phyloP scores from a whole-genome alignment of 2,888 invertebrate species.

The Pomacea canaliculata region DNA sequence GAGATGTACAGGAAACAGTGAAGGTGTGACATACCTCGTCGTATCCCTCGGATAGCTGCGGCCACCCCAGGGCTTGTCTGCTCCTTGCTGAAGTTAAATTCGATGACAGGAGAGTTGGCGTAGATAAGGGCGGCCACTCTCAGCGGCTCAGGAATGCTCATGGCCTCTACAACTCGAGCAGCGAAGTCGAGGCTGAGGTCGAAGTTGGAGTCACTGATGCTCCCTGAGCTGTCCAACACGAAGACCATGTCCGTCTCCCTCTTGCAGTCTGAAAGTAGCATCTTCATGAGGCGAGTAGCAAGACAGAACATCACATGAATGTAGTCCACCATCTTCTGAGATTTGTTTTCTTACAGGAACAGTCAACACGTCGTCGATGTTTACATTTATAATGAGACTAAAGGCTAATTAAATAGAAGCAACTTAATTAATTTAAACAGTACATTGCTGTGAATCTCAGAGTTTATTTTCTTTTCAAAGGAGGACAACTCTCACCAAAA shows the following conservation, averaged over 20 bases:
- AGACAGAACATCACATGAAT: too few species aligned
- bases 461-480: too few species aligned
- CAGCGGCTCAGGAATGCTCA: slow-evolving; percentile 21
- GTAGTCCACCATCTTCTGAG: too few species aligned
- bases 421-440: too few species aligned
- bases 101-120: slow-evolving; percentile 11
- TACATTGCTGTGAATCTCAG: too few species aligned
- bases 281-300: too few species aligned
- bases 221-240: slow-evolving; percentile 38
- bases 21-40: not conserved
- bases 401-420: too few species aligned
- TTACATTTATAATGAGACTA: too few species aligned
- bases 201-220: slow-evolving; percentile 32
- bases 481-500: too few species aligned
- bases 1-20: too few species aligned
- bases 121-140: slow-evolving; percentile 31
- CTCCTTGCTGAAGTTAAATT: slow-evolving; percentile 25
- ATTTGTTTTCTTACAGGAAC: too few species aligned
- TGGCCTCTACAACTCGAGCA: slow-evolving; percentile 12
- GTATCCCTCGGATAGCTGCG: slow-evolving; percentile 25
- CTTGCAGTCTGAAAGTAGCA: slow-evolving; percentile 1
- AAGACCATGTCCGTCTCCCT: slow-evolving; percentile 25
- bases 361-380: too few species aligned
- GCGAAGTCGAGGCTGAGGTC: slow-evolving; percentile 27
- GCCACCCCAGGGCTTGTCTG: slow-evolving; percentile 12